Conservation (phyloP, 2,113 vertebrate species). For the Campylomormyrus numenius region DNA sequence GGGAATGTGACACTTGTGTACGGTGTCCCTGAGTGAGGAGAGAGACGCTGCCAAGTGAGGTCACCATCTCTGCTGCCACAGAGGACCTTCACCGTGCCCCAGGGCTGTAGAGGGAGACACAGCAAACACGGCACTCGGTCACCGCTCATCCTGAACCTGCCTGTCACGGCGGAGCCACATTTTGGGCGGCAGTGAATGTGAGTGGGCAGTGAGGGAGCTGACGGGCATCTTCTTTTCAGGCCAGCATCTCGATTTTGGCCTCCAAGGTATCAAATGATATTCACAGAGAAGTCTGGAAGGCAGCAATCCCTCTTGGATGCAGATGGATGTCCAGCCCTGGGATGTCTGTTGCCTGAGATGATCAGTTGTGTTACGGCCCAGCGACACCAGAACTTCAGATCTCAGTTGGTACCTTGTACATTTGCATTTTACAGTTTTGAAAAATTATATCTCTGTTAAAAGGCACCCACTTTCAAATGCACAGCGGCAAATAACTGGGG, state of each 20-base stretch:
- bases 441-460: neutral
- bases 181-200: neutral
- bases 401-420: neutral
- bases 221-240: neutral
- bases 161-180: neutral
- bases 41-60: neutral
- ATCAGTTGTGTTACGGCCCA: neutral
- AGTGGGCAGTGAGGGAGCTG: neutral
- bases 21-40: neutral
- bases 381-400: neutral
- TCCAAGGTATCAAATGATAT: neutral
- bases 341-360: neutral
- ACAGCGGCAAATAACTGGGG: neutral
- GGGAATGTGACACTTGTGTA: neutral
- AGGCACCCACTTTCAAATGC: neutral
- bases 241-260: neutral
- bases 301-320: neutral
- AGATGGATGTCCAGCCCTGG: neutral
- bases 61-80: neutral
- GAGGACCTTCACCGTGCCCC: neutral
- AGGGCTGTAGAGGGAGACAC: neutral
- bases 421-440: neutral
- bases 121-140: neutral
- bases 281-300: neutral
- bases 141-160: neutral